These are phyloP conservation scores for Onychorhynchus coronatus DNA, from an alignment of 2,113 vertebrate species.

Conservation along the genomic window DNA sequence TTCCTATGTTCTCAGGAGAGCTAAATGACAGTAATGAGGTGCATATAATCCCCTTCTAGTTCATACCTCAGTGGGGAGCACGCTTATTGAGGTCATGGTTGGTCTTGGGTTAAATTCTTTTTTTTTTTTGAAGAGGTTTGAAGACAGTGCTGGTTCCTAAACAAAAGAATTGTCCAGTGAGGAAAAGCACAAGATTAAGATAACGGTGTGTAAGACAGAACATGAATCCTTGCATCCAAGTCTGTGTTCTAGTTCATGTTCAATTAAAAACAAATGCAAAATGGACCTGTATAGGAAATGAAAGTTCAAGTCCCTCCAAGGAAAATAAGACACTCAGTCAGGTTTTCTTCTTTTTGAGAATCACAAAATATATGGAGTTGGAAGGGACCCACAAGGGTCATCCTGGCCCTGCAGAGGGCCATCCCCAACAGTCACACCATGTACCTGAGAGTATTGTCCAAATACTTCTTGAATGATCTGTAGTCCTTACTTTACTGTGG, in stretches of 20 bases:
- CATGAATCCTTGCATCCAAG: not conserved
- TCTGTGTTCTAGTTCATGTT: not conserved
- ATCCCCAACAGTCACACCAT: not conserved
- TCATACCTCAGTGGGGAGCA: not conserved
- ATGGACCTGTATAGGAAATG: not conserved
- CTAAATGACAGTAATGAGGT: not conserved
- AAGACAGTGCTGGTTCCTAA: not conserved
- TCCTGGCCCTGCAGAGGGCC: not conserved
- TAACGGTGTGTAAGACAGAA: not conserved
- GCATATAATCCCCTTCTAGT: not conserved
- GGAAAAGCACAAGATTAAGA: not conserved
- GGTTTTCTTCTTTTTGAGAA: not conserved
- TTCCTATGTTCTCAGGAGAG: not conserved
- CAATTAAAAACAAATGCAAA: not conserved
- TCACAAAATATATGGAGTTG: not conserved
- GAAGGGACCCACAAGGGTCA: not conserved
- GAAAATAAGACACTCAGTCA: not conserved
- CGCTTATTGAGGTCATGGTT: not conserved
- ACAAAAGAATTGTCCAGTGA: not conserved
- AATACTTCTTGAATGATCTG: not conserved
- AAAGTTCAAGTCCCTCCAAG: not conserved
- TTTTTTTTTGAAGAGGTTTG: not conserved
- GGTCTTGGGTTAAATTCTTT: not conserved
- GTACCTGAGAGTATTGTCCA: not conserved
- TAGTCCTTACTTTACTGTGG: not conserved